These are phyloP conservation scores for Pocillopora damicornis DNA, from an alignment of 64 coral and sea anemone genomes.

Conservation along the genomic window DNA sequence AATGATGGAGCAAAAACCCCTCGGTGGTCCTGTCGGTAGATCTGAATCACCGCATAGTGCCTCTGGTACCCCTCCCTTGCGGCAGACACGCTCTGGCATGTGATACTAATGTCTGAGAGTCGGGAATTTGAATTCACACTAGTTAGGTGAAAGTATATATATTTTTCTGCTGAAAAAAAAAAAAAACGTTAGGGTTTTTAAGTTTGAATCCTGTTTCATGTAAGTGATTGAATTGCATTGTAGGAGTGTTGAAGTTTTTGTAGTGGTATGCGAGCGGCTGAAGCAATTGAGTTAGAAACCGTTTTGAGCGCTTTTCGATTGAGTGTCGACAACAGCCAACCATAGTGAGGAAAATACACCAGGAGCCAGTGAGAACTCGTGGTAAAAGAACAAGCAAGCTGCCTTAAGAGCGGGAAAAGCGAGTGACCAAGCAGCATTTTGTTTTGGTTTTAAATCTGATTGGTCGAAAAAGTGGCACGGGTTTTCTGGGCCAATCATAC, in stretches of 20 bases:
- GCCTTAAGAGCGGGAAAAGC: too few species aligned
- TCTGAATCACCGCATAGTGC: constrained; percentile 66
- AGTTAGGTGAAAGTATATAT: background rate
- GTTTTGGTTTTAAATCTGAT: too few species aligned
- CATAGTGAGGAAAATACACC: too few species aligned
- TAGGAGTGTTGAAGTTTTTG: background rate
- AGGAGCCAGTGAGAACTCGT: too few species aligned
- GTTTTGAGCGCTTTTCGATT: too few species aligned
- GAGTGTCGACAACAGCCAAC: too few species aligned
- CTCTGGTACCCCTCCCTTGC: constrained; percentile 56
- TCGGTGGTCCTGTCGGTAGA: constrained; percentile 41
- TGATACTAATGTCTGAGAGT: background rate
- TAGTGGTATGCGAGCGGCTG: background rate
- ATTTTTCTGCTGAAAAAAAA: background rate
- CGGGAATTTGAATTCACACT: background rate
- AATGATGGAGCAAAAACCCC: constrained; percentile 72
- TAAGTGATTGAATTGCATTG: background rate
- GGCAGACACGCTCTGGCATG: constrained; percentile 66
- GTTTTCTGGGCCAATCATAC: too few species aligned
- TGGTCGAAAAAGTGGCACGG: too few species aligned
- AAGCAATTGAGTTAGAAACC: too few species aligned
- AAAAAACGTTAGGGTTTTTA: background rate
- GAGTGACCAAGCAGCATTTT: too few species aligned
- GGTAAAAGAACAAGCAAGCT: too few species aligned
- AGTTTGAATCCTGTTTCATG: background rate